Percentiles rank a stretch among this genome's conserved stretches.
Conservation (phyloP, 2,113 vertebrate genomes). For the Oncorhynchus gorbuscha region DNA sequence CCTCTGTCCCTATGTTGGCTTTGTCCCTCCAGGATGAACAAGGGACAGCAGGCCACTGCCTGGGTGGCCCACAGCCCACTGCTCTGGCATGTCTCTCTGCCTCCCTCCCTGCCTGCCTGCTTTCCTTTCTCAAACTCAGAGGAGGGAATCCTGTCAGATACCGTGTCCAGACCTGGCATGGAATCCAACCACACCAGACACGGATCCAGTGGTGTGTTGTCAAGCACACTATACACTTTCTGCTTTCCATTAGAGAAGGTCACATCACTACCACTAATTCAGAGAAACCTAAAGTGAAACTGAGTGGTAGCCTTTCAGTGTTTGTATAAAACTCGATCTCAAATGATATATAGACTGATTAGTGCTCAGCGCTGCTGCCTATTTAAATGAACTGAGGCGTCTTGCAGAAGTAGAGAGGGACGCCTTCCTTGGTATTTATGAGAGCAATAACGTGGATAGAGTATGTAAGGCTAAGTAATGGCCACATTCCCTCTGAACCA, state of each 20-base stretch:
- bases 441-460: conserved; percentile 32
- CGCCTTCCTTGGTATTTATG: conserved; percentile 45
- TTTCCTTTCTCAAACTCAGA: conserved; percentile 46
- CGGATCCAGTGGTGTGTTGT: conserved; percentile 1
- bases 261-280: no score
- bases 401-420: background rate
- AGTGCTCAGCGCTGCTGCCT: background rate
- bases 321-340: background rate
- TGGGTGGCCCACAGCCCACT: conserved; percentile 71
- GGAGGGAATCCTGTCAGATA: conserved; percentile 40
- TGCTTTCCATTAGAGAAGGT: no score
- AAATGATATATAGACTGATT: background rate
- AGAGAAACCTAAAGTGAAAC: no score
- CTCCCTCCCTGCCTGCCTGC: conserved; percentile 19
- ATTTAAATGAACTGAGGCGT: background rate
- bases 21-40: conserved; percentile 65
- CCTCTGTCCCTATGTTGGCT: conserved; percentile 42
- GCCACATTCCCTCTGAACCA: conserved; percentile 9
- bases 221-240: no score
- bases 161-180: conserved; percentile 31
- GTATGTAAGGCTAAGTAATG: conserved; percentile 29
- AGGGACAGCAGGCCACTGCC: conserved; percentile 66
- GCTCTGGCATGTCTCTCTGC: conserved; percentile 37
- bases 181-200: conserved; percentile 11
- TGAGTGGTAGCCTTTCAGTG: background rate